Evolutionary conservation across 2,888 invertebrate species (phyloP).

Genomic region (Sarcophaga rosellei): DNA sequence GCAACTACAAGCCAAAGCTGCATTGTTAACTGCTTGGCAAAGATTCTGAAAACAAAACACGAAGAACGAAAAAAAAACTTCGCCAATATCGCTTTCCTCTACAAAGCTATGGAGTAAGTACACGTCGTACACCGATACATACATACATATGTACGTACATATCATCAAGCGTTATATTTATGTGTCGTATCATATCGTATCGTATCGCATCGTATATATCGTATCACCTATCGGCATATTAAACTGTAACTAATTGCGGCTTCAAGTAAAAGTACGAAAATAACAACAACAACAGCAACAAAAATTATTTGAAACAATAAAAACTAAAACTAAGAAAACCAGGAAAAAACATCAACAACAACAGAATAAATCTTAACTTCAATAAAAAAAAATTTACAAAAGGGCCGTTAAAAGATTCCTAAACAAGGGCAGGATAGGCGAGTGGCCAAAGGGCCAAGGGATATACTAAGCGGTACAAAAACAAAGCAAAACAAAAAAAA

Average conservation of each 20-base stretch:
- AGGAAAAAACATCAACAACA: background rate
- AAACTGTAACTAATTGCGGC: constrained; percentile 80
- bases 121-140: background rate
- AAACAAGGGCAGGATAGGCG: background rate
- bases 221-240: constrained; percentile 74
- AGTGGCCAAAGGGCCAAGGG: no score
- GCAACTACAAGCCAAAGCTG: background rate
- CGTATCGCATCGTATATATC: constrained; percentile 16
- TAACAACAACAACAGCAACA: constrained; percentile 57
- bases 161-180: constrained; percentile 51
- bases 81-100: no score
- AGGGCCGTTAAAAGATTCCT: constrained; percentile 27
- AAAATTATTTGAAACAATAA: constrained; percentile 28
- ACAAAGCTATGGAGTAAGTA: background rate
- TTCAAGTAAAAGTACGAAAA: constrained; percentile 75
- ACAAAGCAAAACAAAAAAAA: background rate
- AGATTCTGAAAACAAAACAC: background rate
- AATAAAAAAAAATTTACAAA: constrained; percentile 1
- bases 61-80: background rate
- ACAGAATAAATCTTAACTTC: background rate
- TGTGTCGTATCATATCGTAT: background rate
- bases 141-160: constrained; percentile 45
- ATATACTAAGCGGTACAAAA: background rate
- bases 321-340: background rate
- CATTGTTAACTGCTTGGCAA: background rate